phyloP scores from a whole-genome alignment of 2,888 invertebrate species.

The Zeuzera pyrina region DNA sequence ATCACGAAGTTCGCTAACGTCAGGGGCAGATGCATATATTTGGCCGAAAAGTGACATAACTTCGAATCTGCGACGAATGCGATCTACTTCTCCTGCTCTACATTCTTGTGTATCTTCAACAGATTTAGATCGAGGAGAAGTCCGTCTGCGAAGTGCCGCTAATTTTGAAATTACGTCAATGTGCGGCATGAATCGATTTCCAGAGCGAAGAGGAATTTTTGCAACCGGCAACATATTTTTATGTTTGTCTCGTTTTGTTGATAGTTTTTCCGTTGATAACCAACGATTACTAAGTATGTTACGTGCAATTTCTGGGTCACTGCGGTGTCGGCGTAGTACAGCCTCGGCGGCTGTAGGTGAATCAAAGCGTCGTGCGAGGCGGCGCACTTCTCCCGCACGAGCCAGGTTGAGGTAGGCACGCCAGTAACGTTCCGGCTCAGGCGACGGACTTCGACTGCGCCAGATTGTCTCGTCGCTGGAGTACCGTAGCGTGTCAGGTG shows the following conservation, averaged over 20 bases:
- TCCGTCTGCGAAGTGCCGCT: constrained; percentile 74
- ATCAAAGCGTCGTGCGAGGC: constrained; percentile 86
- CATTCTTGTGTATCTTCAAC: constrained; percentile 63
- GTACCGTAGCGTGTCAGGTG: constrained; percentile 65
- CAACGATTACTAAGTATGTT: constrained; percentile 67
- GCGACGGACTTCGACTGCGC: constrained; percentile 81
- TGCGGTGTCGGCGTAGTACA: constrained; percentile 77
- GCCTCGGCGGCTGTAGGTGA: constrained; percentile 70
- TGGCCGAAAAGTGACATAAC: constrained; percentile 80
- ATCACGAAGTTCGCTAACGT: constrained; percentile 82
- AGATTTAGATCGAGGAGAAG: constrained; percentile 61
- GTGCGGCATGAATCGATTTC: constrained; percentile 88
- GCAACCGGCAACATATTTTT: constrained; percentile 76
- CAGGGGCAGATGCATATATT: constrained; percentile 86
- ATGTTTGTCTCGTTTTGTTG: constrained; percentile 33
- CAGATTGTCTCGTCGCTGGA: constrained; percentile 78
- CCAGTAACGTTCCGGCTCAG: constrained; percentile 80
- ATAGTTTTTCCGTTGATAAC: constrained; percentile 56
- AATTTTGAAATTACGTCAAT: constrained; percentile 93
- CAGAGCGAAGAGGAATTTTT: constrained; percentile 74
- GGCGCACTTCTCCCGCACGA: constrained; percentile 83
- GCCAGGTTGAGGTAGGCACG: constrained; percentile 79
- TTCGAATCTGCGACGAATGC: constrained; percentile 81
- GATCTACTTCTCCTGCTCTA: constrained; percentile 80
- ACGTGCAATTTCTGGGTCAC: constrained; percentile 84